Conservation (phyloP, 2,888 invertebrate species). For the Tetranychus truncatus region DNA sequence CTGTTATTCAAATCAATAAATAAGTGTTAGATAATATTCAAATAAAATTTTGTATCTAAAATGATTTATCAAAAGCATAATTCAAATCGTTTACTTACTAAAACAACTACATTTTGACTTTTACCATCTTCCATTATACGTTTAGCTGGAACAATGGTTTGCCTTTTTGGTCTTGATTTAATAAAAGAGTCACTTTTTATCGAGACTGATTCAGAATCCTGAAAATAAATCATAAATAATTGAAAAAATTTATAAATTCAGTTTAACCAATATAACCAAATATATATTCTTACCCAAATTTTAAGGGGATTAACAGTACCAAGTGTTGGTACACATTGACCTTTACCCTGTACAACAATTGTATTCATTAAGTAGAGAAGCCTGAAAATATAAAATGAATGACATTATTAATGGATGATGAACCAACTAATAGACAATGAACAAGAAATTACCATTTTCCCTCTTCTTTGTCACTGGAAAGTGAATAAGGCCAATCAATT, state of each 20-base stretch:
- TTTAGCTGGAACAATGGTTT: constrained; percentile 47
- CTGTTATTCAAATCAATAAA: background rate
- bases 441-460: constrained; percentile 17
- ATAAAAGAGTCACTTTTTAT: background rate
- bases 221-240: background rate
- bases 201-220: background rate
- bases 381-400: constrained; percentile 33
- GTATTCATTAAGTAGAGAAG: constrained; percentile 25
- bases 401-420: background rate
- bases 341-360: constrained; percentile 20
- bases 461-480: constrained; percentile 39
- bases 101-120: constrained; percentile 45
- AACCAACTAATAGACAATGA: no score
- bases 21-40: constrained; percentile 31
- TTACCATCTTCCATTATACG: constrained; percentile 43
- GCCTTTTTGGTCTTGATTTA: constrained; percentile 29
- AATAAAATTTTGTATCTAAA: constrained; percentile 46
- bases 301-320: constrained; percentile 49
- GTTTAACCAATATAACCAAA: background rate
- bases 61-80: constrained; percentile 53
- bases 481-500: constrained; percentile 73
- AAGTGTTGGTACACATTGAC: constrained; percentile 35
- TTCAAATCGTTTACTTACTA: background rate
- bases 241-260: background rate
- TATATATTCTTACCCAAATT: constrained; percentile 28